A percentile compares a stretch with the other conserved stretches of the same genome.
Evolutionary conservation across 2,888 invertebrate species (phyloP).

Genomic region (Pyrrhosoma nymphula): DNA sequence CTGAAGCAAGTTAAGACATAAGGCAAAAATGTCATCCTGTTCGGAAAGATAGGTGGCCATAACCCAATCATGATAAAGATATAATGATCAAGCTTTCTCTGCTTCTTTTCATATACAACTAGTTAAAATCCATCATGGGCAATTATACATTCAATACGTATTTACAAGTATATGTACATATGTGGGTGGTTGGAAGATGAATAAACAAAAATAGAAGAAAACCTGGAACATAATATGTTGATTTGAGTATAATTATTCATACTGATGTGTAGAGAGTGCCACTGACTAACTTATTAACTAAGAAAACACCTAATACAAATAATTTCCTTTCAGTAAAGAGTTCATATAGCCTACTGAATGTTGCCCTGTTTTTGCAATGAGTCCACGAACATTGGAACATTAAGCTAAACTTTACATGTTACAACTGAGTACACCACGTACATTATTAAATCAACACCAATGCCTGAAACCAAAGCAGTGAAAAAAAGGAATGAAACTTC

Average conservation of each 20-base stretch:
- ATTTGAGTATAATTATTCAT: not conserved
- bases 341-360: not conserved
- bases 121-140: not conserved
- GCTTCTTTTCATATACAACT: not conserved
- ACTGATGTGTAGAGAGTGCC: not conserved
- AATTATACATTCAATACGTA: not conserved
- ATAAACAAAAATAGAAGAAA: not conserved
- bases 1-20: not conserved
- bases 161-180: slow-evolving; percentile 1
- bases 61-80: not conserved
- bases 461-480: not conserved
- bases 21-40: not conserved
- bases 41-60: not conserved
- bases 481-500: not conserved
- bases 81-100: not conserved
- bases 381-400: not conserved
- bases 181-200: not conserved
- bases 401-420: not conserved
- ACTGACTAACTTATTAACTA: not conserved
- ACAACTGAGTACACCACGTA: not conserved
- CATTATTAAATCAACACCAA: not conserved
- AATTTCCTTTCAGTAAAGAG: not conserved
- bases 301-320: not conserved
- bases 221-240: not conserved
- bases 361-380: not conserved